phyloP scores from a whole-genome alignment of 2,113 vertebrate genomes.

The Aythya baeri region DNA sequence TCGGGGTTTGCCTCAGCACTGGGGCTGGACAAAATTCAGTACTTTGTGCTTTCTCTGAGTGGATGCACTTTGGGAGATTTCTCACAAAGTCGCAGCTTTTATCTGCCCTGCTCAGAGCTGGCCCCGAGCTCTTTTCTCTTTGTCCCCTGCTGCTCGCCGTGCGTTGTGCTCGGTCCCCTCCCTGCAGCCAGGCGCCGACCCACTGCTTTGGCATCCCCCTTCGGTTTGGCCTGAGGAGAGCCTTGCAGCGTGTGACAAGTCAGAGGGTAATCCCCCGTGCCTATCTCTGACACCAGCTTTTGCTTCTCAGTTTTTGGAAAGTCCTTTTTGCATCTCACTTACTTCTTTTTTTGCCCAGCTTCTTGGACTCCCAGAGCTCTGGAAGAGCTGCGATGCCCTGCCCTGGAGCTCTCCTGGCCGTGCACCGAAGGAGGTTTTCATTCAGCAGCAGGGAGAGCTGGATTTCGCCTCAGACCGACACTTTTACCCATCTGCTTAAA shows the following conservation, averaged over 20 bases:
- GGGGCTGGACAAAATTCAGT: neutral
- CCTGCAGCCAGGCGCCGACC: neutral
- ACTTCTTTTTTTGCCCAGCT: neutral
- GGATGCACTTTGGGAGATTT: no score
- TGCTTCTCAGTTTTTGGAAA: neutral
- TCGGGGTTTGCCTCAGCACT: neutral
- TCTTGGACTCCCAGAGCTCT: neutral
- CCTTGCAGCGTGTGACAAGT: neutral
- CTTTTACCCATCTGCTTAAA: slow-evolving; percentile 51
- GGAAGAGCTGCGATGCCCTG: neutral
- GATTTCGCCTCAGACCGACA: slow-evolving; percentile 35
- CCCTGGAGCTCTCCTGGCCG: slow-evolving; percentile 20
- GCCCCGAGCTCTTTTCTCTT: rapidly evolving
- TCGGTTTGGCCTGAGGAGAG: neutral
- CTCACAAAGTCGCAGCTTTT: neutral
- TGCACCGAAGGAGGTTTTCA: neutral
- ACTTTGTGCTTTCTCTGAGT: neutral
- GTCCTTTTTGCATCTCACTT: neutral
- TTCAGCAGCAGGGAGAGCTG: slow-evolving; percentile 36
- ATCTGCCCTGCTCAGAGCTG: neutral
- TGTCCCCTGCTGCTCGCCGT: no score
- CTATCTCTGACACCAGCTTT: neutral
- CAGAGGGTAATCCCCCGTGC: neutral
- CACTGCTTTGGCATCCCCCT: neutral
- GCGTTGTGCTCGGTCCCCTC: neutral